A percentile compares a stretch with the other conserved stretches of the same genome.
Evolutionary conservation across 1,140 invertebrate species (phyloP).

Genomic region (Alviniconcha marisindica): DNA sequence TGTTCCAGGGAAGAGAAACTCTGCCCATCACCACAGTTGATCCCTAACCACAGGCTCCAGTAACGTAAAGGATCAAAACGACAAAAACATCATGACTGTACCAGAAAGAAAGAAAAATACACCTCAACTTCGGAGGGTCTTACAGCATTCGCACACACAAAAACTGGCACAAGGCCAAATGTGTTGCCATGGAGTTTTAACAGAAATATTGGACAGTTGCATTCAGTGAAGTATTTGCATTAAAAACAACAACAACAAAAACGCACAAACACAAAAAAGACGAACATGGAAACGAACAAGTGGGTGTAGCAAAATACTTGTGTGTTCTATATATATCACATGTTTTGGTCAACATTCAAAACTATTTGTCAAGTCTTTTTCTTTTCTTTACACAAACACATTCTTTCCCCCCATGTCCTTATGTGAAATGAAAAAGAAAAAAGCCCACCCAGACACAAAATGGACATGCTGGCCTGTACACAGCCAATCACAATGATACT

Average conservation of each 20-base stretch:
- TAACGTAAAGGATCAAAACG: not conserved
- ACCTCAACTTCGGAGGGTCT: not conserved
- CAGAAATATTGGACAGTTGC: not conserved
- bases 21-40: no score
- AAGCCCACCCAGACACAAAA: no score
- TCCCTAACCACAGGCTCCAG: not conserved
- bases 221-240: not conserved
- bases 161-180: not conserved
- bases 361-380: not conserved
- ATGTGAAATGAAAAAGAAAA: no score
- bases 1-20: no score
- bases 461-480: no score
- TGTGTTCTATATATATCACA: not conserved
- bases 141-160: not conserved
- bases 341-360: conserved; percentile 20
- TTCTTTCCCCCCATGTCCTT: not conserved
- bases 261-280: no score
- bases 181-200: not conserved
- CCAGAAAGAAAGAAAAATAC: not conserved
- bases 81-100: no score
- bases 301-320: conserved; percentile 6
- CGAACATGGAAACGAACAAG: no score
- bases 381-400: not conserved
- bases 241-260: not conserved
- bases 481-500: not conserved